Conservation (phyloP, 2,888 invertebrate species). For the Leptogaster cylindrica region DNA sequence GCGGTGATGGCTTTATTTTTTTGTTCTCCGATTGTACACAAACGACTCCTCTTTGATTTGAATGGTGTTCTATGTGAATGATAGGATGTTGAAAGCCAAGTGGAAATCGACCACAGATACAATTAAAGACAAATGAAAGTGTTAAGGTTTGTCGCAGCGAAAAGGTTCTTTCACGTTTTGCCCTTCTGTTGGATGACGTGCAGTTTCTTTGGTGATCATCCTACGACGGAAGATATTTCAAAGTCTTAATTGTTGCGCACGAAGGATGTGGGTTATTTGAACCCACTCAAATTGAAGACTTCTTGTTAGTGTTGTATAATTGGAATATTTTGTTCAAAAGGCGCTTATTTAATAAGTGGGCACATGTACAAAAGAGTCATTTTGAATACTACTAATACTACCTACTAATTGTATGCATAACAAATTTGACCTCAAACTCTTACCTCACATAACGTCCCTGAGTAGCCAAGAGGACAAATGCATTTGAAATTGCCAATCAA, state of each 20-base stretch:
- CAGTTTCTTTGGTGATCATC: not conserved
- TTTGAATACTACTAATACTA: not conserved
- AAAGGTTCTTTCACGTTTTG: slow-evolving; percentile 16
- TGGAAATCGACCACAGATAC: not conserved
- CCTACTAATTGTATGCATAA: not conserved
- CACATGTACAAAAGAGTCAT: too few relatives aligned
- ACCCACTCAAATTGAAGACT: not conserved
- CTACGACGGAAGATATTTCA: slow-evolving; percentile 6
- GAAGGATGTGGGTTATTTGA: too few relatives aligned
- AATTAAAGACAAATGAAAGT: slow-evolving; percentile 21
- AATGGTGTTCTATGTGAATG: too few relatives aligned
- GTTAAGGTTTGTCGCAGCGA: slow-evolving; percentile 14
- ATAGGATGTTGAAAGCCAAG: not conserved
- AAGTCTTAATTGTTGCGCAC: slow-evolving; percentile 1
- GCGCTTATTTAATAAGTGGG: slow-evolving; percentile 4
- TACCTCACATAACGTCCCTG: slow-evolving; percentile 87
- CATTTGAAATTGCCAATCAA: slow-evolving; percentile 84
- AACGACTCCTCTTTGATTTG: not conserved
- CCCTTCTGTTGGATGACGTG: slow-evolving; percentile 6
- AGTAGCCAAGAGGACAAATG: slow-evolving; percentile 88
- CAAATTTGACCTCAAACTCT: too few relatives aligned
- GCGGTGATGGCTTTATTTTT: not conserved
- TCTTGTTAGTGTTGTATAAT: not conserved
- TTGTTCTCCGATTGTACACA: not conserved
- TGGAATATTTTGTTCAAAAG: not conserved